Evolutionary conservation across 2,888 invertebrate genomes (phyloP), one percentile per base, ranked within the genome.

Genomic region (Lasius fuliginosus): DNA sequence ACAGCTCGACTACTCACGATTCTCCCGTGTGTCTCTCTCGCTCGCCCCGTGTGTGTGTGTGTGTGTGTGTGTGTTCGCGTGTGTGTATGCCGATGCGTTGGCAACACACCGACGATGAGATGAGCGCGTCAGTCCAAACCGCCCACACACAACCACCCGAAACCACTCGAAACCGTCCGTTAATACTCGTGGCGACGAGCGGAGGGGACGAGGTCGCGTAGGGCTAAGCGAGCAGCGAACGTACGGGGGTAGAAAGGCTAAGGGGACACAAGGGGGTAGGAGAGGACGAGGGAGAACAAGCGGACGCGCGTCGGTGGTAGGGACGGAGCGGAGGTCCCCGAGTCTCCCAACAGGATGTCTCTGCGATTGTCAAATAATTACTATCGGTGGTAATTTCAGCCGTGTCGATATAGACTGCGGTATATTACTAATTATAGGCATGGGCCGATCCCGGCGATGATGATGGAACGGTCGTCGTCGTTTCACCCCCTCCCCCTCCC

Each of bases 281-380:
- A 23, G 23, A 23, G 23, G 23, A 23, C 33, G 68, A 73, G 73
- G 40, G 58, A 56, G 36, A 53, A 36, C 46, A 67, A 42, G 36
- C 71, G 74, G 46, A 83, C 83, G 73, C 67, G 85, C 67, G 68
- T 81, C 85, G 88, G 58, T 67, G 83, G 76, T 49, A 58, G 84
- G 69, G 83, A 86, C 85, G 85, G 60, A 68, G 68, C 60, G 84
- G 77, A 85, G 85, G 88, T 85, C 87, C 89, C 89, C 82, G 90
- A 90, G 90, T 87, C 89, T 89, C 89, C 88, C 88, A 90, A 91
- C 91, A 90, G 92, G 91, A 91, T 91, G 91, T 92, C 91, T 92
- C 92, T 92, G 90, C 88, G 91, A 92, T 92, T 92, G 92, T 91
- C 92, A 91, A 92, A 92, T 92, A 92, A 92, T 92, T 92, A 92